Conservation (phyloP, 1,140 invertebrate genomes). For the Atopsyche davidsoni region DNA sequence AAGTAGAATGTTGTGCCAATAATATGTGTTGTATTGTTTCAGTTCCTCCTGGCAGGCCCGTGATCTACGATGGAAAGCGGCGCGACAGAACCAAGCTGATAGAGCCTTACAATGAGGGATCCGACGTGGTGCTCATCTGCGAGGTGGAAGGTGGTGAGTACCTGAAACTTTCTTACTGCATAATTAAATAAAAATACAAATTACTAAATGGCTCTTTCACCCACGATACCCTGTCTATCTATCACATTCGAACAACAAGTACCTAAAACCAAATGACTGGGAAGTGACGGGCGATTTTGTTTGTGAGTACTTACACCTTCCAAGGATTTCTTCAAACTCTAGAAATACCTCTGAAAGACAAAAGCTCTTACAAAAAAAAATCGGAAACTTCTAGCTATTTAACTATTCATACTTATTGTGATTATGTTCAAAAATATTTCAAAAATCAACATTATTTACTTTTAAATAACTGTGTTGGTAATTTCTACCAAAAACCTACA, state of each 20-base stretch:
- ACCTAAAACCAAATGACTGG: no score
- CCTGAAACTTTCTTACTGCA: no score
- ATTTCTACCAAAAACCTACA: not conserved
- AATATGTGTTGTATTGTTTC: no score
- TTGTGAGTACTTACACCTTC: no score
- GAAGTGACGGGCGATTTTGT: no score
- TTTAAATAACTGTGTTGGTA: not conserved
- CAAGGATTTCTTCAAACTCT: no score
- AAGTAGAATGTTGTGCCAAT: no score
- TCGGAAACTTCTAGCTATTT: not conserved
- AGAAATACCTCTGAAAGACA: no score
- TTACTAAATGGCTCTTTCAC: no score
- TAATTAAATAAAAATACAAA: no score
- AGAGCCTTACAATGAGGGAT: constrained; percentile 82
- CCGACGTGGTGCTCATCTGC: constrained; percentile 74
- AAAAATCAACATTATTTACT: not conserved
- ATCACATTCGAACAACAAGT: no score
- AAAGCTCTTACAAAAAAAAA: not conserved
- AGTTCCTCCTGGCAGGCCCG: constrained; percentile 79
- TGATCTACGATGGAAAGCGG: constrained; percentile 77
- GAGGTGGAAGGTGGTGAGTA: constrained; percentile 82
- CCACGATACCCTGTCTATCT: no score
- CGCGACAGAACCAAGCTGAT: constrained; percentile 71
- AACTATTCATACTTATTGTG: not conserved
- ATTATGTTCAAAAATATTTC: not conserved